Evolutionary conservation across 2,113 vertebrate species (phyloP).

Genomic region (Pseudorectes ferrugineus): DNA sequence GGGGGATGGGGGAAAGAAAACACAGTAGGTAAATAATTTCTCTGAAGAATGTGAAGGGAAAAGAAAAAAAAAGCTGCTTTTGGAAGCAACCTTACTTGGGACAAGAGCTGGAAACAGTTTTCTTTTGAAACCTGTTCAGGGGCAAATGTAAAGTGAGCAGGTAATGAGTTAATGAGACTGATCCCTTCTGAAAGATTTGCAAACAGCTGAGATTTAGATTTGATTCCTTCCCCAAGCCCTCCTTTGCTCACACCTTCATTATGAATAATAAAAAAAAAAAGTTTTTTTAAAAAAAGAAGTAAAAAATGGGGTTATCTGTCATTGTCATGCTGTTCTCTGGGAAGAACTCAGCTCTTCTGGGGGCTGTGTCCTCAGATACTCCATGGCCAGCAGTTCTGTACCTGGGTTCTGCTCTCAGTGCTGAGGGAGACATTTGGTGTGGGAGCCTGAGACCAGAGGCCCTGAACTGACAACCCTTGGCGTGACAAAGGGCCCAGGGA

Average conservation of each 20-base stretch:
- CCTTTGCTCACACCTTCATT: background rate
- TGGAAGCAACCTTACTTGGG: background rate
- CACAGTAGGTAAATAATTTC: background rate
- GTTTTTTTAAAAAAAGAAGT: accelerated
- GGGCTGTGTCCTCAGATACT: background rate
- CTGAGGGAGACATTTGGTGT: too few species aligned
- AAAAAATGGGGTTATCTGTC: background rate
- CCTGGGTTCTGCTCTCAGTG: background rate
- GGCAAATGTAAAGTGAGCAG: background rate
- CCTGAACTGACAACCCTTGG: background rate
- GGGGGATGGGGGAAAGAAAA: accelerated
- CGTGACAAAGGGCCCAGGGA: background rate
- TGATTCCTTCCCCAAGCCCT: background rate
- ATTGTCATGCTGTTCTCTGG: background rate
- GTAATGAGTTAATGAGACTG: background rate
- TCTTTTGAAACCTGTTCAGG: background rate
- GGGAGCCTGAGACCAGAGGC: background rate
- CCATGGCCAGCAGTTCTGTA: too few species aligned
- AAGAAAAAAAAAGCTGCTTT: background rate
- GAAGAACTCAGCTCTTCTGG: accelerated
- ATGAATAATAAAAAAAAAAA: background rate
- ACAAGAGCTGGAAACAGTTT: background rate
- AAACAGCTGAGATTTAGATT: background rate
- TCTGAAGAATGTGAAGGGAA: background rate
- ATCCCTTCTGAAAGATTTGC: background rate